Conservation (phyloP, 1,140 invertebrate genomes). For the Brachionus koreanus region DNA sequence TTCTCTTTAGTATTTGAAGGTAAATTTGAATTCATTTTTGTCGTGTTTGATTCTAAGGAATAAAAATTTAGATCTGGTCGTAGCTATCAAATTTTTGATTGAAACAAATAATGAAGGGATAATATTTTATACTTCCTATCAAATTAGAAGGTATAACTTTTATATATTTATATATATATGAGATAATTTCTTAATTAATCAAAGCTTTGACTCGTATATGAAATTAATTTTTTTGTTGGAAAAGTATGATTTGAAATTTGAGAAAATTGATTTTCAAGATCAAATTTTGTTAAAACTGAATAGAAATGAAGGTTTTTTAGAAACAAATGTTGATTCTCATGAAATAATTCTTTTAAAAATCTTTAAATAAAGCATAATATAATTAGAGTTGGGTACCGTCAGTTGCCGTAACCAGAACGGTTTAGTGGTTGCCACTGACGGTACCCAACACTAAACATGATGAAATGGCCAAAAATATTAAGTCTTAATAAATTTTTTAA, state of each 20-base stretch:
- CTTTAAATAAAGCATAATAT: slow-evolving; percentile 6
- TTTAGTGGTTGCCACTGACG: too few species aligned
- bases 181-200: not conserved
- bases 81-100: slow-evolving; percentile 12
- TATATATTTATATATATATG: not conserved
- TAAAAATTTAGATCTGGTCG: not conserved
- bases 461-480: too few species aligned
- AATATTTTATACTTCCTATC: not conserved
- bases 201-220: not conserved
- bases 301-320: not conserved
- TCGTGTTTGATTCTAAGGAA: too few species aligned
- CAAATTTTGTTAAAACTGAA: not conserved
- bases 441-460: too few species aligned
- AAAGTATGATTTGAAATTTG: slow-evolving; percentile 6
- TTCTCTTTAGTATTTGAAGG: slow-evolving; percentile 6
- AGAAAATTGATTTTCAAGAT: not conserved
- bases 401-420: too few species aligned
- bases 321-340: not conserved
- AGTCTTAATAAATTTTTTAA: too few species aligned
- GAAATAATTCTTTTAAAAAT: slow-evolving; percentile 19
- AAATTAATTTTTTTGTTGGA: not conserved
- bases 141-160: slow-evolving; percentile 41
- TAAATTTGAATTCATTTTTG: not conserved
- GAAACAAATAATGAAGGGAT: not conserved
- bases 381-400: too few species aligned